Base-by-base conservation (phyloP, 2,113 vertebrate genomes). In the Oreochromis tanganicae region DNA sequence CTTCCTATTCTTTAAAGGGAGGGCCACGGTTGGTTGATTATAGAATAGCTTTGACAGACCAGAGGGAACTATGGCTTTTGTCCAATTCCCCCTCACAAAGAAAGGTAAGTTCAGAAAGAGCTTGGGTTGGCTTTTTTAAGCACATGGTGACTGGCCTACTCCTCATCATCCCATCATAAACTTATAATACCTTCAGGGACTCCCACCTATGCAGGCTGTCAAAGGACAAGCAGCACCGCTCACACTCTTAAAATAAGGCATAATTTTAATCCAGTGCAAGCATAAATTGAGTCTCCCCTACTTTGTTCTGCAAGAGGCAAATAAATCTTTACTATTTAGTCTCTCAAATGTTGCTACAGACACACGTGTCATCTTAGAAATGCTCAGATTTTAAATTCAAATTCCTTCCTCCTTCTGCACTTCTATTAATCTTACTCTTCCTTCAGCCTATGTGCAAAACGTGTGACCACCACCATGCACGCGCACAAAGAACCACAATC, bases 1-100 rank as follows among this genome's bases (percentile, higher is more conserved):
- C 96, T 97, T 96, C 95, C 95, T 96, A 96, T 95, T 96, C 95
- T 96, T 96, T 95, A 94, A 96, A 93, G 95, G 95, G 95, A 95
- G 95, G 89, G 91, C 92, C 93, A 96, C 94, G 96, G 91, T 96
- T 96, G 95, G 96, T 92, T 95, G 96, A 95, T 96, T 96, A 96
- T 93, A 96, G 95, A 96, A 96, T 94, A 94, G 95, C 96, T 96
- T 96, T 96, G 95, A 96, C 95, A 95, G 95, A 93, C 94, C 93
- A 95, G 94, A 95, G 91, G 94, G 95, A 96, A 95, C 92, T 92
- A 91, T 96, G 95, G 95, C 96, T 96, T 97, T 96, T 96, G 95
- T 96, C 96, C 95, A 95, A 95, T 95, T 93, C 88, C 90, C 91
- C 87, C 93, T 89, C 93, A 94, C 94, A 95, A 96, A 96, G 93